These are phyloP conservation scores for Rhyacophila evoluta DNA, from an alignment of 2,888 invertebrate genomes.

Conservation along the genomic window DNA sequence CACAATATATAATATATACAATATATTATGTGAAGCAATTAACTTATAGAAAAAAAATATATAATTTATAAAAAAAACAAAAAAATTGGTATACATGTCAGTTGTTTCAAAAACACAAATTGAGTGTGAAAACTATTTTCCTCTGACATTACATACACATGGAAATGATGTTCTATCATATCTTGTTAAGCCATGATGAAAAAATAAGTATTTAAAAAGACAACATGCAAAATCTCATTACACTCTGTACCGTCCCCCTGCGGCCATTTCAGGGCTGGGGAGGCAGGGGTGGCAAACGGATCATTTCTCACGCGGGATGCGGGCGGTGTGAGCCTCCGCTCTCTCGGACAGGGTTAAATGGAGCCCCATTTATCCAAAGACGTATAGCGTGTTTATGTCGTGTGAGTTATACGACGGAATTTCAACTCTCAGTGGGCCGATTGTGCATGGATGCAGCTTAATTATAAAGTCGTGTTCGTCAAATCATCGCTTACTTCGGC, in stretches of 20 bases:
- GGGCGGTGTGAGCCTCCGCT: neutral
- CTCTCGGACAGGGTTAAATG: conserved; percentile 29
- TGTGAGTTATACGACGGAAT: conserved; percentile 22
- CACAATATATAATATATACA: too few relatives aligned
- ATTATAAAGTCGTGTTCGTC: neutral
- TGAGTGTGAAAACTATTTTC: too few relatives aligned
- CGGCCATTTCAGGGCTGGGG: neutral
- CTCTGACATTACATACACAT: too few relatives aligned
- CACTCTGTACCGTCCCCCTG: neutral
- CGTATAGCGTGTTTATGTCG: conserved; percentile 23
- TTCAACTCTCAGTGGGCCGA: neutral
- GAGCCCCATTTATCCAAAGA: conserved; percentile 29
- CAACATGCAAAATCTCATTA: neutral
- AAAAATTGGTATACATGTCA: too few relatives aligned
- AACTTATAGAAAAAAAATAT: too few relatives aligned
- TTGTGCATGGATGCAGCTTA: conserved; percentile 22
- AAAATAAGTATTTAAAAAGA: neutral
- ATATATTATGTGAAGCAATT: too few relatives aligned
- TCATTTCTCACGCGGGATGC: conserved; percentile 6
- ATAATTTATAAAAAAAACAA: too few relatives aligned
- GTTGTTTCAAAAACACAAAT: too few relatives aligned
- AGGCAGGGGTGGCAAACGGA: neutral
- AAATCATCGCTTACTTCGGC: neutral
- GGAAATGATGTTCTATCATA: too few relatives aligned
- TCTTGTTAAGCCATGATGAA: too few relatives aligned